Evolutionary conservation across 1,140 invertebrate species (phyloP).

Genomic region (Drosophila nigrodunni): DNA sequence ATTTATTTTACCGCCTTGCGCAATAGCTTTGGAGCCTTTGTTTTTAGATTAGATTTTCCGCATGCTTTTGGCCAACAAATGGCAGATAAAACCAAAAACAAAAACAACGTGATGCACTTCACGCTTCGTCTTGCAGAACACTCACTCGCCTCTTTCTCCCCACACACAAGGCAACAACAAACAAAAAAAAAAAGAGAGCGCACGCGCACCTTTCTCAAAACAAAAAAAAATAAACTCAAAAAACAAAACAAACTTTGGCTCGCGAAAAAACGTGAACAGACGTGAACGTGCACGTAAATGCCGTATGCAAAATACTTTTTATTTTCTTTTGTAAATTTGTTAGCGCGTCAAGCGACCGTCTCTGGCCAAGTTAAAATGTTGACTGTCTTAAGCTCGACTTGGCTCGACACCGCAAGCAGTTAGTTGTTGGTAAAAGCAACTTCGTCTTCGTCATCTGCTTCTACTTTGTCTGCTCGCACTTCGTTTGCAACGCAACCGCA

Average conservation of each 20-base stretch:
- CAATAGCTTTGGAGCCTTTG: slow-evolving; percentile 27
- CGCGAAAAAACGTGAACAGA: slow-evolving; percentile 2
- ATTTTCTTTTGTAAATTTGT: neutral
- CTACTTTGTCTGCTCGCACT: slow-evolving; percentile 23
- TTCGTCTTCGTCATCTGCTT: slow-evolving; percentile 8
- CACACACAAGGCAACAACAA: neutral
- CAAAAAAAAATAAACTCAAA: neutral
- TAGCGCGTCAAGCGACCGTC: slow-evolving; percentile 54
- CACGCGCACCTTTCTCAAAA: slow-evolving; percentile 70
- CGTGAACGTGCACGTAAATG: neutral
- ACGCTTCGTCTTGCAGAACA: slow-evolving; percentile 81
- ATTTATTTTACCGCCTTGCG: slow-evolving; percentile 19
- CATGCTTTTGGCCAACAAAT: slow-evolving; percentile 53
- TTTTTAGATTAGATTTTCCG: slow-evolving; percentile 54
- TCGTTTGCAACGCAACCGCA: slow-evolving; percentile 46
- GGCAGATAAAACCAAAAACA: slow-evolving; percentile 38
- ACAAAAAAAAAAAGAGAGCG: slow-evolving; percentile 43
- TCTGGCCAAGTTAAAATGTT: slow-evolving; percentile 59
- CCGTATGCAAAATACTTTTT: slow-evolving; percentile 10
- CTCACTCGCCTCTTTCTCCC: slow-evolving; percentile 47
- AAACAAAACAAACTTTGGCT: neutral
- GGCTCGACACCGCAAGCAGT: neutral
- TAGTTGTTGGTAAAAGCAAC: slow-evolving; percentile 6
- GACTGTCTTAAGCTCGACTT: slow-evolving; percentile 54
- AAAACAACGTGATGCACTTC: slow-evolving; percentile 66